A percentile compares a stretch with the other conserved stretches of the same genome.
phyloP scores from a whole-genome alignment of 2,888 invertebrate species.

The Plebejus melissa region DNA sequence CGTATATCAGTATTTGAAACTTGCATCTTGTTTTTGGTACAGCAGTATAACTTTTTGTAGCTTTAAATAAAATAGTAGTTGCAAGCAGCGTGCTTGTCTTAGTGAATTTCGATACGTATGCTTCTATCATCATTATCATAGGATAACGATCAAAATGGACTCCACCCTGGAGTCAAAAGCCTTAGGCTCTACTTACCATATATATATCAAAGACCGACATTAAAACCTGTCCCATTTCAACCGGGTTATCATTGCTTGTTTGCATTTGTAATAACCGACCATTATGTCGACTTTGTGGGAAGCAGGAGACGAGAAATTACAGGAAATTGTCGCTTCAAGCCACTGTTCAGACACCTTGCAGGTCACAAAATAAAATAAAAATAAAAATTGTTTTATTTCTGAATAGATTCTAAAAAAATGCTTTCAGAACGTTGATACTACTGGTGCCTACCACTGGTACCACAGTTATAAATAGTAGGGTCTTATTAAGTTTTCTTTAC shows the following conservation, averaged over 20 bases:
- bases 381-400: too few relatives aligned
- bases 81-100: too few relatives aligned
- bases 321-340: constrained; percentile 8
- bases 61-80: too few relatives aligned
- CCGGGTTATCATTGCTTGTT: constrained; percentile 18
- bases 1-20: not conserved
- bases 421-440: too few relatives aligned
- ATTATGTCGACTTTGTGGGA: constrained; percentile 5
- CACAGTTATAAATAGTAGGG: not conserved
- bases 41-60: too few relatives aligned
- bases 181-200: not conserved
- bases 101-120: too few relatives aligned
- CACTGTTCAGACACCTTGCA: not conserved
- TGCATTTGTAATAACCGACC: constrained; percentile 6
- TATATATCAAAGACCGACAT: not conserved
- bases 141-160: not conserved
- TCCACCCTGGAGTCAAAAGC: not conserved
- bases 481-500: not conserved
- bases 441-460: too few relatives aligned
- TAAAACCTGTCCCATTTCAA: not conserved
- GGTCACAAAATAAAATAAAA: not conserved
- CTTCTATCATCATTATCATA: not conserved
- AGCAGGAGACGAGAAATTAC: not conserved
- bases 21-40: too few relatives aligned
- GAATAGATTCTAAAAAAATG: too few relatives aligned